phyloP scores from a whole-genome alignment of 2,113 vertebrate species.

The Sturnus vulgaris region DNA sequence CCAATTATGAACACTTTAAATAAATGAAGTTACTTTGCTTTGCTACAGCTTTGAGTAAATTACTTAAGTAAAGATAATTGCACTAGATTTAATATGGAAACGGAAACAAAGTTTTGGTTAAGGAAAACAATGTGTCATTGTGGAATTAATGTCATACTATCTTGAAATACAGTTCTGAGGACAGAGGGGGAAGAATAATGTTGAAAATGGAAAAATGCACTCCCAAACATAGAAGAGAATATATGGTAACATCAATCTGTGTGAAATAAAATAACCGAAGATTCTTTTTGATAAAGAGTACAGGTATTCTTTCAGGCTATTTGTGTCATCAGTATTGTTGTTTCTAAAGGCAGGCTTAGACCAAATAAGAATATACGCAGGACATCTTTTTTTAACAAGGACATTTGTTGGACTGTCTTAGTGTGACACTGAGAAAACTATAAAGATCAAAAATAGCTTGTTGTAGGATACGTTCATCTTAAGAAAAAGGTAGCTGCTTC shows the following conservation, averaged over 20 bases:
- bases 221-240: background rate
- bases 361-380: background rate
- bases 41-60: background rate
- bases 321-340: background rate
- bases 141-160: background rate
- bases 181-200: background rate
- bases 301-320: background rate
- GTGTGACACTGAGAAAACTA: background rate
- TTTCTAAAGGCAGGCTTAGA: background rate
- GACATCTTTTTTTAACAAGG: background rate
- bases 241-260: background rate
- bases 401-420: background rate
- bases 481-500: background rate
- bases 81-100: background rate
- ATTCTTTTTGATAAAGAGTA: background rate
- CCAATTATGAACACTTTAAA: background rate
- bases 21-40: background rate
- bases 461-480: background rate
- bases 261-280: background rate
- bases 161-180: background rate
- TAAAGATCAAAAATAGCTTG: background rate
- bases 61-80: background rate
- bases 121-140: background rate
- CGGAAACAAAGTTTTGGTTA: background rate
- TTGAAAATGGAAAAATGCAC: background rate